These are phyloP conservation scores for Uria lomvia DNA, from an alignment of 2,113 vertebrate species.

Conservation along the genomic window DNA sequence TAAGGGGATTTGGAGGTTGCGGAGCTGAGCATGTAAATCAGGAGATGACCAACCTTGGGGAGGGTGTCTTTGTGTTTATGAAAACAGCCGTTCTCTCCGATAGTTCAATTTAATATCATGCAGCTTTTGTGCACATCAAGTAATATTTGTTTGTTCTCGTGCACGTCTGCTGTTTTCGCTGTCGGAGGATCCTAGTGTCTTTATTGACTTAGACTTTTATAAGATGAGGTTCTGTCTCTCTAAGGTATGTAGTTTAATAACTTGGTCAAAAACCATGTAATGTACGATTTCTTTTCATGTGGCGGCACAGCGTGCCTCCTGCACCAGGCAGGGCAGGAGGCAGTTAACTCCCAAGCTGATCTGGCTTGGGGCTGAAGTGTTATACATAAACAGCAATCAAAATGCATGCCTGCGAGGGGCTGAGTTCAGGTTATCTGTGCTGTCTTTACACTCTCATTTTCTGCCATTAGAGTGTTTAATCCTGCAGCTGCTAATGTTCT, in stretches of 20 bases:
- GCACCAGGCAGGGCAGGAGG: slow-evolving; percentile 50
- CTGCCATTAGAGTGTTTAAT: slow-evolving; percentile 53
- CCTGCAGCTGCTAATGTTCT: slow-evolving; percentile 45
- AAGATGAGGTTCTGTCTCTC: slow-evolving; percentile 54
- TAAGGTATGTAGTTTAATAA: slow-evolving; percentile 61
- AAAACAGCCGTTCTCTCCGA: background rate
- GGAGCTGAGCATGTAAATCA: slow-evolving; percentile 22
- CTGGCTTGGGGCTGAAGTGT: slow-evolving; percentile 41
- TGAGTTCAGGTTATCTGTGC: slow-evolving; percentile 54
- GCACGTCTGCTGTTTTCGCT: background rate
- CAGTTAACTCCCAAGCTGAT: slow-evolving; percentile 59
- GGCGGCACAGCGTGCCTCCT: background rate
- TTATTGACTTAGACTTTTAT: slow-evolving; percentile 64
- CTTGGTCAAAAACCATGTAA: slow-evolving; percentile 48
- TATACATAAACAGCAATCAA: slow-evolving; percentile 57
- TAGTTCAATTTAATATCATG: background rate
- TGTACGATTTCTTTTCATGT: slow-evolving; percentile 28
- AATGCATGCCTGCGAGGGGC: slow-evolving; percentile 31
- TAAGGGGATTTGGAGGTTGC: slow-evolving; percentile 7
- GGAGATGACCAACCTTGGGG: background rate
- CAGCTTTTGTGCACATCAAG: slow-evolving; percentile 20
- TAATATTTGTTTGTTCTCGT: slow-evolving; percentile 37
- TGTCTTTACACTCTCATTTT: slow-evolving; percentile 59
- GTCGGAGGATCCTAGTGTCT: slow-evolving; percentile 8
- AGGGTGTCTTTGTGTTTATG: background rate